Evolutionary conservation across 2,113 vertebrate genomes (phyloP).

Genomic region (Elanus axillaris): DNA sequence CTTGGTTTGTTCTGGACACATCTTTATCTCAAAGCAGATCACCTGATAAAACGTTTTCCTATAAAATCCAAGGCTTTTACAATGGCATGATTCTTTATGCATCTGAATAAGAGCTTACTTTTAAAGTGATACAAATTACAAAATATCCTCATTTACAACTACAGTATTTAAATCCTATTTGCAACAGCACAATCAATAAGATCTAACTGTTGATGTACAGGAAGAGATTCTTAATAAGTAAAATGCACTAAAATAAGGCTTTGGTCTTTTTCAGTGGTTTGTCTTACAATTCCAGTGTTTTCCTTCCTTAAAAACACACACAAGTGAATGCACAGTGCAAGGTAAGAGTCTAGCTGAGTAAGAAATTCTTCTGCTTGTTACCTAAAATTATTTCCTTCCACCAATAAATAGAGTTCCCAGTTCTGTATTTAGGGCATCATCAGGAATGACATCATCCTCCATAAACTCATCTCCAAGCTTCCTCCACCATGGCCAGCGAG

Average conservation of each 20-base stretch:
- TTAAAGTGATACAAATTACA: neutral
- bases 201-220: neutral
- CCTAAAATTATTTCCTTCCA: constrained; percentile 68
- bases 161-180: neutral
- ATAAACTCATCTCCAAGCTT: constrained; percentile 78
- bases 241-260: neutral
- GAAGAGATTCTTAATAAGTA: neutral
- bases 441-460: constrained; percentile 61
- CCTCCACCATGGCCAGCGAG: constrained; percentile 88
- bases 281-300: neutral
- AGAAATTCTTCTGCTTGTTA: neutral
- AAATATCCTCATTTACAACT: neutral
- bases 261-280: neutral
- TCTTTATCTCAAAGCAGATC: neutral
- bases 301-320: neutral
- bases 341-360: neutral
- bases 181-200: neutral
- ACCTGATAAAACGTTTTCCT: neutral
- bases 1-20: neutral
- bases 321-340: neutral
- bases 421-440: constrained; percentile 73
- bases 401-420: constrained; percentile 80
- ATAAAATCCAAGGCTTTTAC: neutral
- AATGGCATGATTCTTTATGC: neutral
- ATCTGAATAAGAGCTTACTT: neutral